Base-by-base conservation (phyloP, 2,113 vertebrate species). In the Chaetodon trifascialis region DNA sequence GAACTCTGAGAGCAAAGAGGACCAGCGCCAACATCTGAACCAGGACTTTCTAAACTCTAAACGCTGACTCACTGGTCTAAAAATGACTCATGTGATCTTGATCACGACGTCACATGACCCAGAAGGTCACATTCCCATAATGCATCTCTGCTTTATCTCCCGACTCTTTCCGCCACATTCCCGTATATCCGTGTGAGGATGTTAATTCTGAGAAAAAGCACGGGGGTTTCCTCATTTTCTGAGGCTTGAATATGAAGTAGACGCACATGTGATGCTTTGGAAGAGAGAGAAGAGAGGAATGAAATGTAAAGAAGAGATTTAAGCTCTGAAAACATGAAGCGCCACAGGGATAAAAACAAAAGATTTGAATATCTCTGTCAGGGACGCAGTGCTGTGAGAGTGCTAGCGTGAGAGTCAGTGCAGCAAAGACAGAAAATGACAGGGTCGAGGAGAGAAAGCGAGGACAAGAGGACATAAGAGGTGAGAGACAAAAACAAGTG, bases 401-500 rank as follows among this genome's bases (percentile, higher is more conserved):
- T 2, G 7, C 15, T 34, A 62, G 82, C 76, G 59, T 84, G 85
- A 88, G 87, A 89, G 34, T 59, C 42, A n/a, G 6, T n/a, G 1
- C 68, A 66, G 56, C 46, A 64, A 42, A 63, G 46, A 44, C 5
- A 4, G 75, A 71, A 88, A 90, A 89, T 89, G 79, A 89, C 79
- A 89, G 85, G 66, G 78, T 5, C 10, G 25, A 49, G 8, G 11
- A 86, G 71, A 70, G 36, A 54, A 49, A 70, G 30, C 12, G n/a
- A 79, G 54, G 63, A 88, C 79, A 85, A 76, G 65, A 17, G 59
- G 42, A 68, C 68, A 52, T 7, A 46, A 30, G 68, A 69, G 80
- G 88, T 62, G 86, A 81, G 66, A 83, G 73, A 83, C 76, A 79
- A 65, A 84, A 89, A 84, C 79, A 88, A 86, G 83, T 54, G 83